A percentile compares a stretch with the other conserved stretches of the same genome.
These are phyloP conservation scores for Drosophila melanogaster DNA, from an alignment of 1,140 invertebrate species.

Conservation along the genomic window DNA sequence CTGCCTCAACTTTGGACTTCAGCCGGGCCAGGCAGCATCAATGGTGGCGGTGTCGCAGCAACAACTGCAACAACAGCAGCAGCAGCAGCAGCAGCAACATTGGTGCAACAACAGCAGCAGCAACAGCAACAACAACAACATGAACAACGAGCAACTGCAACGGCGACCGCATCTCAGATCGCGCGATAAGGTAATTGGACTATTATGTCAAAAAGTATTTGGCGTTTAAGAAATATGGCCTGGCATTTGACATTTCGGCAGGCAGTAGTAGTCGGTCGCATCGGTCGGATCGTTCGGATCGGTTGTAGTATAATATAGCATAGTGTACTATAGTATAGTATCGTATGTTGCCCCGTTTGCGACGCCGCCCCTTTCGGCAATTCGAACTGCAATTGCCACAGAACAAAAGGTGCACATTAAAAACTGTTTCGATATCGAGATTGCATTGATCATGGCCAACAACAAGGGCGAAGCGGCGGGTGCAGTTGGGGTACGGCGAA, in stretches of 20 bases:
- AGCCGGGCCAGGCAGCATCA: slow-evolving; percentile 49
- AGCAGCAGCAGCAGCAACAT: slow-evolving; percentile 27
- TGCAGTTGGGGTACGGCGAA: slow-evolving; percentile 8
- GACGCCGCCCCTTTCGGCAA: background rate
- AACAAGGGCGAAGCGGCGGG: background rate
- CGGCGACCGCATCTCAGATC: slow-evolving; percentile 82
- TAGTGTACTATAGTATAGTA: too few relatives aligned
- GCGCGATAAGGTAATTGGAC: slow-evolving; percentile 85
- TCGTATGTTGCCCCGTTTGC: background rate
- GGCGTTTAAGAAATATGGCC: slow-evolving; percentile 84
- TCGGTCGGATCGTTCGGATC: too few relatives aligned
- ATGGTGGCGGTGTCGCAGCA: slow-evolving; percentile 59
- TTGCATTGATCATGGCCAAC: slow-evolving; percentile 55
- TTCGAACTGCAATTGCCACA: slow-evolving; percentile 69
- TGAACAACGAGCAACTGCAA: slow-evolving; percentile 36
- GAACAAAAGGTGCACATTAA: slow-evolving; percentile 82
- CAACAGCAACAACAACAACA: slow-evolving; percentile 46
- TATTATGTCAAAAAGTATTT: slow-evolving; percentile 85
- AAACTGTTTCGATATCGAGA: slow-evolving; percentile 64
- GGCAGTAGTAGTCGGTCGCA: slow-evolving; percentile 53
- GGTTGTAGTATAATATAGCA: too few relatives aligned
- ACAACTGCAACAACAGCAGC: slow-evolving; percentile 10
- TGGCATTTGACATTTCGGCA: slow-evolving; percentile 84
- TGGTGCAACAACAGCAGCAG: slow-evolving; percentile 27
- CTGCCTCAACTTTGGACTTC: slow-evolving; percentile 10